A percentile compares a stretch with the other conserved stretches of the same genome.
Conservation (phyloP, 2,113 vertebrate species). For the Uria lomvia region DNA sequence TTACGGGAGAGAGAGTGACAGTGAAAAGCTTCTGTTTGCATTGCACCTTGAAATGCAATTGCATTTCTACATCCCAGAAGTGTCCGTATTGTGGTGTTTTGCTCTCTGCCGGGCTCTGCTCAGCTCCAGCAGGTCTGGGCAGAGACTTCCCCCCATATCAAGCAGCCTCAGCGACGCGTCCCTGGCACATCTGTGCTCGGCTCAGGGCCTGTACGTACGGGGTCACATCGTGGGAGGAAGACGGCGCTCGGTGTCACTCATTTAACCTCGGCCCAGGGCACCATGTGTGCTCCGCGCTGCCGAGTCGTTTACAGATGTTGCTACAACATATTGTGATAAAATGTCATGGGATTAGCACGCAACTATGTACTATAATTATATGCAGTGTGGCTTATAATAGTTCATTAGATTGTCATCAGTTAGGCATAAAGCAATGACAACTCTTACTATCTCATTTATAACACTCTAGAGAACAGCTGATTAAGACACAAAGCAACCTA, state of each 20-base stretch:
- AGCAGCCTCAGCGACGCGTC: not conserved
- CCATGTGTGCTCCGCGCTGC: not conserved
- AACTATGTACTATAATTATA: conserved; percentile 23
- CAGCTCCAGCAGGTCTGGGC: not conserved
- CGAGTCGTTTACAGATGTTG: not conserved
- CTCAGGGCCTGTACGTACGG: not conserved
- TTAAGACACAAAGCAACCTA: conserved; percentile 27
- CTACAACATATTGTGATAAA: not conserved
- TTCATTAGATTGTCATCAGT: conserved; percentile 60
- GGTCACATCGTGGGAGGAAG: not conserved
- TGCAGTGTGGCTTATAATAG: conserved; percentile 39
- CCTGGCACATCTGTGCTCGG: not conserved
- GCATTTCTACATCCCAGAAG: not conserved
- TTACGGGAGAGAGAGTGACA: not conserved
- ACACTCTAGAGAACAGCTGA: conserved; percentile 27
- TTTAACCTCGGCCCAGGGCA: not conserved
- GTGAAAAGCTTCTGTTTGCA: not conserved
- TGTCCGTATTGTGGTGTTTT: accelerated
- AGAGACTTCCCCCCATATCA: accelerated
- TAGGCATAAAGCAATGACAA: conserved; percentile 53
- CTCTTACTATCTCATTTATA: conserved; percentile 41
- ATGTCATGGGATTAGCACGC: conserved; percentile 24
- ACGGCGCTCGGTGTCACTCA: not conserved
- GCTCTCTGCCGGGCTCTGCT: not conserved
- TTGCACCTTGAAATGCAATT: accelerated